Conservation (phyloP, 2,888 invertebrate genomes). For the Octodonta nipae region DNA sequence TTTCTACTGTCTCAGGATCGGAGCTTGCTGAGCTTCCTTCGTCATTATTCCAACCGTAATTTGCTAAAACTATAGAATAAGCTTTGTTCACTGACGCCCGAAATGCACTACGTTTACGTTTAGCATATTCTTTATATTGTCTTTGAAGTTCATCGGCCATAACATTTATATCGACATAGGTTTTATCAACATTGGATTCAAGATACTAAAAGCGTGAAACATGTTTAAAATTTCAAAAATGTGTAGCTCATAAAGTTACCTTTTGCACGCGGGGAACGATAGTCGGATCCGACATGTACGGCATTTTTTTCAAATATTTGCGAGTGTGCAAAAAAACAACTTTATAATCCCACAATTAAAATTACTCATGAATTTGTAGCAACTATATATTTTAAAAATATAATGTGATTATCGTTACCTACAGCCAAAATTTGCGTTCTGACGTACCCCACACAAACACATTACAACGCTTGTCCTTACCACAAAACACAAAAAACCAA, state of each 20-base stretch:
- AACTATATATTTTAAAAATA: no score
- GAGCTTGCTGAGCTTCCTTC: no score
- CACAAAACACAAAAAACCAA: no score
- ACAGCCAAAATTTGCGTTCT: no score
- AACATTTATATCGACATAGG: slow-evolving; percentile 67
- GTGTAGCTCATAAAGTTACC: slow-evolving; percentile 26
- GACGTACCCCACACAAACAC: no score
- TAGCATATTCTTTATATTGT: slow-evolving; percentile 63
- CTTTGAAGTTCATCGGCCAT: slow-evolving; percentile 71
- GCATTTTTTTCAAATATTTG: slow-evolving; percentile 18
- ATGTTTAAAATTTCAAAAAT: neutral
- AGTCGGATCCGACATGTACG: slow-evolving; percentile 34
- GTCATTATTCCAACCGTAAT: slow-evolving; percentile 46
- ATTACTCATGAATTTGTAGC: no score
- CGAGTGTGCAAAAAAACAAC: no score
- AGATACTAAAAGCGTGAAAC: slow-evolving; percentile 46
- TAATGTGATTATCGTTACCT: no score
- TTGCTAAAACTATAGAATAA: slow-evolving; percentile 57
- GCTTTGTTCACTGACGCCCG: slow-evolving; percentile 63
- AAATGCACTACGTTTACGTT: slow-evolving; percentile 69
- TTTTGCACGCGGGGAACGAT: slow-evolving; percentile 40
- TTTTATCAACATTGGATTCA: slow-evolving; percentile 66
- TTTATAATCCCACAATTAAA: no score
- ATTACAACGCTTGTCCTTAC: no score
- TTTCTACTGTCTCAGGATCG: slow-evolving; percentile 36